phyloP scores from a whole-genome alignment of 2,888 invertebrate genomes.

The Epirrhoe tristata region DNA sequence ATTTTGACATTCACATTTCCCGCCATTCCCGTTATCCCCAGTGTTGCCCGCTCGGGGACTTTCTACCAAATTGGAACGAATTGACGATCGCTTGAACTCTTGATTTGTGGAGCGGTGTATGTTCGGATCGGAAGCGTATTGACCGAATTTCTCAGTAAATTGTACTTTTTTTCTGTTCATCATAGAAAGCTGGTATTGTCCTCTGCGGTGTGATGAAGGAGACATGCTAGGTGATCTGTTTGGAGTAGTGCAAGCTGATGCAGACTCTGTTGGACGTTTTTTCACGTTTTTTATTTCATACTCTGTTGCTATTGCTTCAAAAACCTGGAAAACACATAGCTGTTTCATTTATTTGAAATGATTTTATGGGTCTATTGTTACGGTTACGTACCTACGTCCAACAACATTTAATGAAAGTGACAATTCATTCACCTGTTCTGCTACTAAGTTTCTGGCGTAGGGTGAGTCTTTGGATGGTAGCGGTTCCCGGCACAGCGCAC shows the following conservation, averaged over 20 bases:
- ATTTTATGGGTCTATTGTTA: no score
- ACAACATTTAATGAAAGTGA: no score
- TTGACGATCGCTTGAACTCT: conserved; percentile 31
- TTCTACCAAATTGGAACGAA: conserved; percentile 46
- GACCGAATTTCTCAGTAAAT: conserved; percentile 62
- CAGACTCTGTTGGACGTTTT: conserved; percentile 55
- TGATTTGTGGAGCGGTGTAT: conserved; percentile 59
- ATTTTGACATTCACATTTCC: conserved; percentile 53
- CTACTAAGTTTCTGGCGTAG: conserved; percentile 72
- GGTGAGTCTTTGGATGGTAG: conserved; percentile 73
- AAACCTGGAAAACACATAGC: conserved; percentile 62
- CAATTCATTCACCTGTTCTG: conserved; percentile 64
- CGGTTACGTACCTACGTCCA: no score
- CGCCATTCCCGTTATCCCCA: conserved; percentile 35
- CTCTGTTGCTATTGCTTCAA: conserved; percentile 79
- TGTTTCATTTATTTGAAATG: no score
- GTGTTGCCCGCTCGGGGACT: conserved; percentile 52
- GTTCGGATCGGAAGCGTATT: conserved; percentile 72
- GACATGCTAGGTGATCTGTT: conserved; percentile 67
- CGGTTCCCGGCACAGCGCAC: conserved; percentile 73
- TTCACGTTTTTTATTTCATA: conserved; percentile 71
- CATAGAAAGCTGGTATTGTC: conserved; percentile 73
- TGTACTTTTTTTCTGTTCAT: conserved; percentile 70
- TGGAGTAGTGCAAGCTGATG: conserved; percentile 67
- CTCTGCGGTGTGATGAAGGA: conserved; percentile 62